A percentile compares a stretch with the other conserved stretches of the same genome.
Conservation (phyloP, 2,113 vertebrate genomes). For the Thymallus thymallus region DNA sequence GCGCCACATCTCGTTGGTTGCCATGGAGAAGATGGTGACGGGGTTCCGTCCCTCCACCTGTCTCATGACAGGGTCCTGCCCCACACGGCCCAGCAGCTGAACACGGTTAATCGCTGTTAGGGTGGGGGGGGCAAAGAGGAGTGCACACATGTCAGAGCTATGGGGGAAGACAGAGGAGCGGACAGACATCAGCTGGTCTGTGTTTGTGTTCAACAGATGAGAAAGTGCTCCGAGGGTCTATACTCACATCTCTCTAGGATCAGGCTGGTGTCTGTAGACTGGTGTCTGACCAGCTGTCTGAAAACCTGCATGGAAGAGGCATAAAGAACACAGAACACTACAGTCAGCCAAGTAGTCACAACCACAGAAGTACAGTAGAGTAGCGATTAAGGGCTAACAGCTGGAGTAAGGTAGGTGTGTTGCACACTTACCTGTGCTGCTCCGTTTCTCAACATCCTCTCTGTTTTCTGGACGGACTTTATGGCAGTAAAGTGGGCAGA, state of each 20-base stretch:
- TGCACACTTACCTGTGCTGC: constrained; percentile 61
- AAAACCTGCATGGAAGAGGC: constrained; percentile 71
- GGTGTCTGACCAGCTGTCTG: constrained; percentile 77
- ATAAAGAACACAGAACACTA: not conserved
- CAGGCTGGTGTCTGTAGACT: constrained; percentile 71
- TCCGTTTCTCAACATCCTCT: constrained; percentile 67
- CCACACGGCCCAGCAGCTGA: constrained; percentile 90
- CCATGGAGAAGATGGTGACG: constrained; percentile 95
- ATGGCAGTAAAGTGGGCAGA: no score
- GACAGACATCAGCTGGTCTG: no score
- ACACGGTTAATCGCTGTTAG: constrained; percentile 89
- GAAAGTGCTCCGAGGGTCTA: not conserved
- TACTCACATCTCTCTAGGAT: constrained; percentile 92
- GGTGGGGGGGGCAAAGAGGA: not conserved
- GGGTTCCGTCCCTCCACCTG: constrained; percentile 93
- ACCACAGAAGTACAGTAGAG: no score
- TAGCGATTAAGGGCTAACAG: not conserved
- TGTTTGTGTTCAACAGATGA: not conserved
- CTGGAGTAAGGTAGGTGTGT: no score
- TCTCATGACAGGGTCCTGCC: constrained; percentile 96
- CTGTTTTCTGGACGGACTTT: not conserved
- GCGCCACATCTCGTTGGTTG: constrained; percentile 98
- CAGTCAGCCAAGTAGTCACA: no score
- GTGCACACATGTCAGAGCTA: no score
- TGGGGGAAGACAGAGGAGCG: no score